These are phyloP conservation scores for Montipora cactus DNA, from an alignment of 64 coral and sea anemone genomes.

Conservation along the genomic window DNA sequence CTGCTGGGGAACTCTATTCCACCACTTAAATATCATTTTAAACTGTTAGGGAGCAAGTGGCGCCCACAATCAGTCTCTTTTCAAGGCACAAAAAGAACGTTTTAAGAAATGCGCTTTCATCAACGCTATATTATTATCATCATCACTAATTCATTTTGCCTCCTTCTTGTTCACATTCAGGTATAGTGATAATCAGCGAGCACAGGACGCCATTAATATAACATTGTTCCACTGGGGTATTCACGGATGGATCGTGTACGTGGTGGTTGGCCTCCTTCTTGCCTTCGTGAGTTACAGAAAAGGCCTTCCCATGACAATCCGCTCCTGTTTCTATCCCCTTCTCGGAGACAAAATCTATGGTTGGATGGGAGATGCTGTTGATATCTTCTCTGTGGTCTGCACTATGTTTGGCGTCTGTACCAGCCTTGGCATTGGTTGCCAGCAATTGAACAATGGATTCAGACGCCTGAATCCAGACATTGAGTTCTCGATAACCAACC, in stretches of 20 bases:
- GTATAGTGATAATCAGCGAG: slow-evolving; percentile 60
- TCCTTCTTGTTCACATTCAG: not conserved
- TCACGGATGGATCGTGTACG: slow-evolving; percentile 65
- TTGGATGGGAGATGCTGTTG: slow-evolving; percentile 67
- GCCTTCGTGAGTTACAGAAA: slow-evolving; percentile 62
- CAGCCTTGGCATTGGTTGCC: slow-evolving; percentile 72
- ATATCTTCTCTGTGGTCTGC: slow-evolving; percentile 79
- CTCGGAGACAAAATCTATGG: slow-evolving; percentile 81
- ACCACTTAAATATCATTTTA: too few species aligned
- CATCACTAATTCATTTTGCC: not conserved
- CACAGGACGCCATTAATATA: slow-evolving; percentile 68
- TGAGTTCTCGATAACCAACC: not conserved
- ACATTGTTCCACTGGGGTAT: slow-evolving; percentile 78
- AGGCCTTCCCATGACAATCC: slow-evolving; percentile 68
- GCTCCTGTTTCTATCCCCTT: slow-evolving; percentile 69
- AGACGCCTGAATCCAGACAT: slow-evolving; percentile 46
- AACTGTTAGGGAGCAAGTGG: too few species aligned
- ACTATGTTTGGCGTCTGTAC: slow-evolving; percentile 87
- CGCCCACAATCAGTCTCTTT: too few species aligned
- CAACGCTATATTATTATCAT: not conserved
- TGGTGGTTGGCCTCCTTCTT: slow-evolving; percentile 59
- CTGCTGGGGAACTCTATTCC: too few species aligned
- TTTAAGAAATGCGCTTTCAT: too few species aligned
- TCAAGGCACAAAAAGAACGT: too few species aligned
- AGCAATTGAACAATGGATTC: slow-evolving; percentile 65